phyloP scores from a whole-genome alignment of 2,797 vertebrate species.

The Pteronotus mesoamericanus region DNA sequence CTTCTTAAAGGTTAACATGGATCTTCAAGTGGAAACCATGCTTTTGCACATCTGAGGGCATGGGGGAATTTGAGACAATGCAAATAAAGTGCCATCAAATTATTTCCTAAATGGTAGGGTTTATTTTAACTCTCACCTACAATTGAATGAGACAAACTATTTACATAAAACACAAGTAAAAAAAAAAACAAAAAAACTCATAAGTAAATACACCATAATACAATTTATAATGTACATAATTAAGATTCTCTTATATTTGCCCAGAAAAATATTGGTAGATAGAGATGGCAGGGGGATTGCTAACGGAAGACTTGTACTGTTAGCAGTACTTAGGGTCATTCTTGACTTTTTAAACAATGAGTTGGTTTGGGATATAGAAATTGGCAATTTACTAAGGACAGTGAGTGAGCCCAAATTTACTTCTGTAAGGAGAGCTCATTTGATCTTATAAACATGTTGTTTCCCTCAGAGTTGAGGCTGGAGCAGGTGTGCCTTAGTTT shows the following conservation, averaged over 20 bases:
- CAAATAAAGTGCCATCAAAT: not conserved
- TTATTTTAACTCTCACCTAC: not conserved
- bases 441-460: not conserved
- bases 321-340: not conserved
- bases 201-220: slow-evolving; percentile 30
- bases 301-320: not conserved
- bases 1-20: not conserved
- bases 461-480: not conserved
- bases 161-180: slow-evolving; percentile 38
- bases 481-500: not conserved
- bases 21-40: not conserved
- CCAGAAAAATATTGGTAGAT: not conserved
- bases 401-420: not conserved
- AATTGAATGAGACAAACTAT: slow-evolving; percentile 18
- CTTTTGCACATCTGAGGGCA: too few species aligned
- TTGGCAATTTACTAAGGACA: not conserved
- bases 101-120: not conserved
- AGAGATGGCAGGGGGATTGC: not conserved
- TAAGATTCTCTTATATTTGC: not conserved
- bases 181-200: too few species aligned
- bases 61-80: rapidly evolving
- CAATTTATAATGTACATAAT: not conserved
- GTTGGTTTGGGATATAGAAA: not conserved
- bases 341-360: not conserved
- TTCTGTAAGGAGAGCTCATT: not conserved